Percentiles rank a stretch among this genome's conserved stretches.
phyloP scores from a whole-genome alignment of 2,797 vertebrate genomes.

The Phataginus tetradactyla region DNA sequence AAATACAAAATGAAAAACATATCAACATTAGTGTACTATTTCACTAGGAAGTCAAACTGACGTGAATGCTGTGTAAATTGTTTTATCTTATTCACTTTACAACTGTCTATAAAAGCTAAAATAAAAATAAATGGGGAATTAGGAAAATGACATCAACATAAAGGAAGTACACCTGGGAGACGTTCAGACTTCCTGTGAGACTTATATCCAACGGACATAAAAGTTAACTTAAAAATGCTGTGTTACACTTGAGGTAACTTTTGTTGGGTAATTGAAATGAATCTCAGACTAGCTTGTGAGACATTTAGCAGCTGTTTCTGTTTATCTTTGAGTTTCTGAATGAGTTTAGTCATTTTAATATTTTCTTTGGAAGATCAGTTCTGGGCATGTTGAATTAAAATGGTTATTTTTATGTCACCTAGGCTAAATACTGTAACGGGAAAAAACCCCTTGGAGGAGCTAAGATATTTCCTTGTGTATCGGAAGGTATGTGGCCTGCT shows the following conservation, averaged over 20 bases:
- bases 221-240: constrained; percentile 78
- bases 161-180: constrained; percentile 74
- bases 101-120: constrained; percentile 51
- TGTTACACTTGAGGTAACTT: constrained; percentile 79
- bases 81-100: constrained; percentile 37
- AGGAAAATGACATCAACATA: constrained; percentile 59
- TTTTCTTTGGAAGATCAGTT: constrained; percentile 82
- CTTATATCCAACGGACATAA: constrained; percentile 79
- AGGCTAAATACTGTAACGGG: constrained; percentile 65
- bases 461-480: constrained; percentile 62
- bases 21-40: neutral
- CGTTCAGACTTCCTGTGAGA: constrained; percentile 72
- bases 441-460: constrained; percentile 56
- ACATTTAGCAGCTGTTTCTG: constrained; percentile 86
- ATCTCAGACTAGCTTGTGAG: constrained; percentile 79
- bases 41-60: constrained; percentile 23
- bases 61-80: constrained; percentile 32
- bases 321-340: constrained; percentile 83
- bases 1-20: neutral
- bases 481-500: neutral
- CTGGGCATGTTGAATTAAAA: constrained; percentile 79
- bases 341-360: constrained; percentile 80
- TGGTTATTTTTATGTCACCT: constrained; percentile 79
- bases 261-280: constrained; percentile 83
- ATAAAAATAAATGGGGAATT: constrained; percentile 71